phyloP scores from a whole-genome alignment of 1,140 invertebrate species.

The Argopecten irradians region DNA sequence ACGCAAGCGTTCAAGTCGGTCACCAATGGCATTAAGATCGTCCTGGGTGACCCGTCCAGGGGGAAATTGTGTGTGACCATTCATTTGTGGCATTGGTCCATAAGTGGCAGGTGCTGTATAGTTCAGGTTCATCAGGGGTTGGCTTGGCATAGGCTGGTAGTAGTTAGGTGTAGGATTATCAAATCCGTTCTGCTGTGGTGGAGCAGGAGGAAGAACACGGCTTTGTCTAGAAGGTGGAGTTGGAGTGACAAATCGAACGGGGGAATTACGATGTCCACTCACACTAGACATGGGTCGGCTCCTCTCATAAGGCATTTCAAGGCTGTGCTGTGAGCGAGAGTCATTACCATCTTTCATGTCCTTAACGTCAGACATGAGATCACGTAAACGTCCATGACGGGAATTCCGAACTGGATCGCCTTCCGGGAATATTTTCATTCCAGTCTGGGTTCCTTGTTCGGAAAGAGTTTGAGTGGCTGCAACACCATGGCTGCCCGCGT shows the following conservation, averaged over 20 bases:
- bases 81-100: constrained; percentile 38
- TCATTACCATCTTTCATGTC: constrained; percentile 57
- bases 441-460: constrained; percentile 69
- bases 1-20: constrained; percentile 64
- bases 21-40: constrained; percentile 66
- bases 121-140: constrained; percentile 46
- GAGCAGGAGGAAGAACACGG: constrained; percentile 29
- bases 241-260: constrained; percentile 48
- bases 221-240: constrained; percentile 45
- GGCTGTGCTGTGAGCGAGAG: constrained; percentile 36
- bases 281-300: constrained; percentile 56
- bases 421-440: constrained; percentile 65
- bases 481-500: constrained; percentile 59
- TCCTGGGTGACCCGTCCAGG: constrained; percentile 63
- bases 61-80: constrained; percentile 38
- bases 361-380: constrained; percentile 67
- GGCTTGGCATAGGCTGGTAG: constrained; percentile 30
- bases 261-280: constrained; percentile 51
- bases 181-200: constrained; percentile 56
- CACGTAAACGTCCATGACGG: constrained; percentile 61
- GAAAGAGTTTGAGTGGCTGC: constrained; percentile 63
- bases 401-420: constrained; percentile 61
- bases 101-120: constrained; percentile 49
- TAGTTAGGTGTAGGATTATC: constrained; percentile 27
- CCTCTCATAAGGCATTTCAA: constrained; percentile 53